Percentiles rank a stretch among this genome's conserved stretches.
Conservation (phyloP, 2,888 invertebrate species). For the Napeogenes inachia region DNA sequence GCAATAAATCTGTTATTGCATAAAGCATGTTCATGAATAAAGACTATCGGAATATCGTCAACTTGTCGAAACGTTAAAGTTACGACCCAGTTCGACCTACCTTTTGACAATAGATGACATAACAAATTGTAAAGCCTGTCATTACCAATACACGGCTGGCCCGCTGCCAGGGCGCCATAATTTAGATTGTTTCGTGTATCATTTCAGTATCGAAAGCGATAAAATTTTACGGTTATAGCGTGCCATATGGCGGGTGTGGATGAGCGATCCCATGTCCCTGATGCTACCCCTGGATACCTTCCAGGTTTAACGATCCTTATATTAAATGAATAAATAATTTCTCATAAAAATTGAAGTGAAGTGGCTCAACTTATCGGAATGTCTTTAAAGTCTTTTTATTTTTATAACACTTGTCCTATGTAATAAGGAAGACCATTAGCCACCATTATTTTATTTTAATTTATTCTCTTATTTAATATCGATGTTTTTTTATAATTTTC, state of each 20-base stretch:
- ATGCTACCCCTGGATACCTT: constrained; percentile 22
- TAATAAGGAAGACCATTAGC: too few relatives aligned
- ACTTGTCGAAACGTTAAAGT: constrained; percentile 35
- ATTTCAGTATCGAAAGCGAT: constrained; percentile 72
- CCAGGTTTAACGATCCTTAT: constrained; percentile 21
- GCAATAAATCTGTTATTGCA: constrained; percentile 6
- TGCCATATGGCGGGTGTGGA: constrained; percentile 31
- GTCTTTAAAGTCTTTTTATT: too few relatives aligned
- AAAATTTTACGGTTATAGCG: constrained; percentile 74
- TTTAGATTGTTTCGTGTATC: constrained; percentile 76
- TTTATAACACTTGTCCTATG: neutral
- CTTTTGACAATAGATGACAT: constrained; percentile 46
- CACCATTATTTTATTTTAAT: too few relatives aligned
- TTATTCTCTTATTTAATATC: too few relatives aligned
- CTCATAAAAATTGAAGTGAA: too few relatives aligned
- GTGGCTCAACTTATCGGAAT: too few relatives aligned
- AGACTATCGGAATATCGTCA: constrained; percentile 28
- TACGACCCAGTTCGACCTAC: constrained; percentile 33
- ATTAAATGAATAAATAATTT: neutral
- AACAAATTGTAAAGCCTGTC: constrained; percentile 66
- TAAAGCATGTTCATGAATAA: constrained; percentile 11
- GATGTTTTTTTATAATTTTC: too few relatives aligned
- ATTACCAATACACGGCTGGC: constrained; percentile 63
- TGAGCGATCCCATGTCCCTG: constrained; percentile 23
- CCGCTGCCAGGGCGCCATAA: constrained; percentile 64